Evolutionary conservation across 1,140 invertebrate species (phyloP), one percentile per base, ranked within the genome.

Genomic region (Trichogramma pretiosum): DNA sequence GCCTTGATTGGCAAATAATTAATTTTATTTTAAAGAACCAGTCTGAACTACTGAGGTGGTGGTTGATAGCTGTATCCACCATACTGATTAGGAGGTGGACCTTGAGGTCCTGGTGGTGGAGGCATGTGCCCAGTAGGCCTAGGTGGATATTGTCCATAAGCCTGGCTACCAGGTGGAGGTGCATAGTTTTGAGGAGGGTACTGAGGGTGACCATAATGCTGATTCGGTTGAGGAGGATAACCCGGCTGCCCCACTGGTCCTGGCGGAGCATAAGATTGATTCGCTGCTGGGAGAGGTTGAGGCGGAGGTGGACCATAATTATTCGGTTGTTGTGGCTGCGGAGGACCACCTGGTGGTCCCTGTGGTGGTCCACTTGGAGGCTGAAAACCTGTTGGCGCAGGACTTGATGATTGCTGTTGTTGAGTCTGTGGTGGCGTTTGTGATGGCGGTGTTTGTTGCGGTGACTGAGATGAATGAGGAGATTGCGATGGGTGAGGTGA

Each of bases 11-110:
- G n/a, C n/a, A n/a, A n/a, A n/a, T n/a, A n/a, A n/a, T n/a, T n/a
- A n/a, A n/a, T n/a, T n/a, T n/a, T n/a, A n/a, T n/a, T n/a, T n/a
- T n/a, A n/a, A n/a, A n/a, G n/a, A n/a, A n/a, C n/a, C n/a, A n/a
- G n/a, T n/a, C 24, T 28, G 5, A 28, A 7, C 24, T 63, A 73
- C 55, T 73, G 72, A 19, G 70, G 67, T 30, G 72, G 69, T 23
- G 72, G 72, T 52, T 74, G 73, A 56, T 75, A 74, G 5, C 68
- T 69, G 43, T 74, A 74, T 9, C 69, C 69, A 28, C 65, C 61
- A 46, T 74, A 75, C 41, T 75, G 73, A 56, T 69, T 72, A 11
- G 68, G 67, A 21, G 67, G 68, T 28, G 68, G 70, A 26, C 70
- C 70, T 47, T 74, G 71, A 17, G 72, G 70, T 11, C 68, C 68